Conservation (phyloP, 2,797 vertebrate genomes). For the Toxotes lorentzi region DNA sequence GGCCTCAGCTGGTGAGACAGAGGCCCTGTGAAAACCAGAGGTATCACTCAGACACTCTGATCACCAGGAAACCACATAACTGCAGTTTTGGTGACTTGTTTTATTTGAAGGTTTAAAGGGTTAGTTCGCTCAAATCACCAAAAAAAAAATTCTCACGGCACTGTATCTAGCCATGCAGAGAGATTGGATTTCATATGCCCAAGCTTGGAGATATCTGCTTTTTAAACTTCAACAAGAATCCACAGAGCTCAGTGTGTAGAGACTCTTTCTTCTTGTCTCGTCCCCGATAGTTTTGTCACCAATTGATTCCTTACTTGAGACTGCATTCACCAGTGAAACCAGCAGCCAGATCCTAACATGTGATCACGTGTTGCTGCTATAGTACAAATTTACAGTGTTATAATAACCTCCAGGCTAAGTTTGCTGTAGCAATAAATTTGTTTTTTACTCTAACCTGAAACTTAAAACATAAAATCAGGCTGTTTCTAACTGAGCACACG, state of each 20-base stretch:
- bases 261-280: not conserved
- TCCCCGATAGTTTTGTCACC: not conserved
- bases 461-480: not conserved
- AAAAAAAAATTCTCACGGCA: not conserved
- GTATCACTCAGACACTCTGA: slow-evolving; percentile 9
- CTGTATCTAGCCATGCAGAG: not conserved
- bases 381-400: not conserved
- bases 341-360: not conserved
- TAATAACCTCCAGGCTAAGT: not conserved
- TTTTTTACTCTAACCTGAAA: not conserved
- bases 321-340: not conserved
- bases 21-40: slow-evolving; percentile 24
- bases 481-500: not conserved
- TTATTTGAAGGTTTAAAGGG: slow-evolving; percentile 7
- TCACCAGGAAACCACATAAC: not conserved
- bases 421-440: not conserved
- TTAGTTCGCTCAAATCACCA: slow-evolving; percentile 18
- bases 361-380: not conserved
- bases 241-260: not conserved
- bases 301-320: not conserved
- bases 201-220: not conserved
- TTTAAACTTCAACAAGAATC: not conserved
- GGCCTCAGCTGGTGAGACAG: slow-evolving; percentile 32
- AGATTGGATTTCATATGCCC: not conserved
- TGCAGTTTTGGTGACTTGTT: not conserved